Evolutionary conservation across 2,113 vertebrate genomes (phyloP).

Genomic region (Tapirus terrestris): DNA sequence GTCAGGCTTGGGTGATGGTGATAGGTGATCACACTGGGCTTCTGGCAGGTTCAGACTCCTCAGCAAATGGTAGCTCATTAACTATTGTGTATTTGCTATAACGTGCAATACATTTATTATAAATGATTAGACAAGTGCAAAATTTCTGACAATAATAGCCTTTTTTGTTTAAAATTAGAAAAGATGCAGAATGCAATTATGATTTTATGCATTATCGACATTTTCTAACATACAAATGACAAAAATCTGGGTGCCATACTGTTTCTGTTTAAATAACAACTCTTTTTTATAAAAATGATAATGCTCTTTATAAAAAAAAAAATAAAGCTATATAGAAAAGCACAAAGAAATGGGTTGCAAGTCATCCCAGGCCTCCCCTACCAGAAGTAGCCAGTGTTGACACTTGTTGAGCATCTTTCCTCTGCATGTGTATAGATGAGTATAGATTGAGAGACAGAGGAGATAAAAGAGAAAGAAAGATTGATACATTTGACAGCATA

Average conservation of each 20-base stretch:
- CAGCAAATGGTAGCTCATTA: background rate
- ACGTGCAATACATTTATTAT: background rate
- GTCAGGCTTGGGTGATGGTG: too few species aligned
- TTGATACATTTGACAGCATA: background rate
- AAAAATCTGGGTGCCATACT: background rate
- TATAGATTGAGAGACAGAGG: background rate
- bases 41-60: background rate
- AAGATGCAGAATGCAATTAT: background rate
- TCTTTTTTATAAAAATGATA: background rate
- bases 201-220: background rate
- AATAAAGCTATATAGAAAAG: background rate
- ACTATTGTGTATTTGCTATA: background rate
- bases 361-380: background rate
- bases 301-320: background rate
- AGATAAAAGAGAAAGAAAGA: background rate
- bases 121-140: background rate
- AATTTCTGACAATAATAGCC: background rate
- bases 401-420: background rate
- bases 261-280: background rate
- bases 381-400: background rate
- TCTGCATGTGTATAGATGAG: background rate
- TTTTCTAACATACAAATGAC: background rate
- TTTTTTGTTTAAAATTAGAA: constrained; percentile 21
- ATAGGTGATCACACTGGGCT: accelerated
- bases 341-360: background rate